A percentile compares a stretch with the other conserved stretches of the same genome.
These are phyloP conservation scores for Scytalopus superciliaris DNA, from an alignment of 2,113 vertebrate species.

Conservation along the genomic window DNA sequence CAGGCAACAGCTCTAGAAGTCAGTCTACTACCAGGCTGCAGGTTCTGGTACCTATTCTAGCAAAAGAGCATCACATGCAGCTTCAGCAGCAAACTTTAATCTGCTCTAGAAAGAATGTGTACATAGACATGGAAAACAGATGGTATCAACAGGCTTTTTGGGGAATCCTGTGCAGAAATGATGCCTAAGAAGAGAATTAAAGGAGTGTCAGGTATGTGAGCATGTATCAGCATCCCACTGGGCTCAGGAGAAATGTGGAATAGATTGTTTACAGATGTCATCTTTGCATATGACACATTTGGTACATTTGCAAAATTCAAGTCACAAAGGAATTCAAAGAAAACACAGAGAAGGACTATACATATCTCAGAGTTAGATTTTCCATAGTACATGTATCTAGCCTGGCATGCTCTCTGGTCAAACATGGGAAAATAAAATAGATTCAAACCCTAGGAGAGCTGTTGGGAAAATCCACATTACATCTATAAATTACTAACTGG, in stretches of 20 bases:
- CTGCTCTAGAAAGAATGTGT: background rate
- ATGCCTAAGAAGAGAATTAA: background rate
- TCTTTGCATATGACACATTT: background rate
- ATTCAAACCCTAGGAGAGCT: background rate
- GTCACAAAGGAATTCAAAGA: background rate
- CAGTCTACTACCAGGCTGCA: background rate
- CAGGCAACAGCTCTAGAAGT: background rate
- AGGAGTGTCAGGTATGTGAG: background rate
- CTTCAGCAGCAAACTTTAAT: background rate
- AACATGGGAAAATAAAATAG: background rate
- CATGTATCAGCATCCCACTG: background rate
- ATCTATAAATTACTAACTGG: background rate
- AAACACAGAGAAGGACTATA: background rate
- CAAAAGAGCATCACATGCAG: background rate
- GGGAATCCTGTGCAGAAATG: background rate
- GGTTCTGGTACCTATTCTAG: background rate
- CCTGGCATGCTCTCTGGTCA: background rate
- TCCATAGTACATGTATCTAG: background rate
- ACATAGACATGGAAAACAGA: background rate
- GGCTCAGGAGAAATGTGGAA: background rate
- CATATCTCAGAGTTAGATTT: background rate
- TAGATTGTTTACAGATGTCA: background rate
- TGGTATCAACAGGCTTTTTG: background rate
- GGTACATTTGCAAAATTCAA: background rate
- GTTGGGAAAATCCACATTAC: background rate